Percentiles rank a stretch among this genome's conserved stretches.
Conservation (phyloP, 2,113 vertebrate genomes). For the Tragulus kanchil region DNA sequence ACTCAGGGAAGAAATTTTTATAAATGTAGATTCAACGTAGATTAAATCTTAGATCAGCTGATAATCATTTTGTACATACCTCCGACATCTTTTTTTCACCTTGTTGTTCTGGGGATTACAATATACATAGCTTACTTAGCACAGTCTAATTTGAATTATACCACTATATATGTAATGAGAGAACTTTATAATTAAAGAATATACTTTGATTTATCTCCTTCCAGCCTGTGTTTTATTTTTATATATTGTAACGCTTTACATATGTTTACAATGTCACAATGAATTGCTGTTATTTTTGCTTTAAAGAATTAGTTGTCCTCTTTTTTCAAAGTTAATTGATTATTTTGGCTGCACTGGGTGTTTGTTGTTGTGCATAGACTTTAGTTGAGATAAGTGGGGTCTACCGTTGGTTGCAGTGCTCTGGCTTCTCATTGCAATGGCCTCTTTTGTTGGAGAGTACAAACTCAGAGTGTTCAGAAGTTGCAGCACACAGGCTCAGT, state of each 20-base stretch:
- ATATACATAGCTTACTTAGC: neutral
- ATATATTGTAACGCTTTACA: neutral
- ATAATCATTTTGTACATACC: neutral
- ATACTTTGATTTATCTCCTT: neutral
- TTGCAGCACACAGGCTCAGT: no score
- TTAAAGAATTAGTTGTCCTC: neutral
- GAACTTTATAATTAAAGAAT: neutral
- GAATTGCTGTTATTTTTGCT: neutral
- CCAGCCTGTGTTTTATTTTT: conserved; percentile 25
- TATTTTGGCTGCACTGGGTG: no score
- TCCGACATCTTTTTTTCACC: neutral
- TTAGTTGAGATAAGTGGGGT: no score
- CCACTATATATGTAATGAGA: neutral
- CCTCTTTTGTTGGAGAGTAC: no score
- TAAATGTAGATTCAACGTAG: neutral
- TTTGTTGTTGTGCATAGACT: no score
- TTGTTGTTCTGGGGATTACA: neutral
- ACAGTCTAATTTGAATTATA: neutral
- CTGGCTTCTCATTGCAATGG: no score
- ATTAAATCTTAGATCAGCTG: neutral
- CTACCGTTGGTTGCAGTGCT: no score
- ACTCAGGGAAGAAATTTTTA: conserved; percentile 11
- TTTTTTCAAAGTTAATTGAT: neutral
- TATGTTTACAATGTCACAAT: neutral
- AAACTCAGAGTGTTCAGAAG: no score